These are phyloP conservation scores for Galagoides demidoff DNA, from an alignment of 2,797 vertebrate species.

Conservation along the genomic window DNA sequence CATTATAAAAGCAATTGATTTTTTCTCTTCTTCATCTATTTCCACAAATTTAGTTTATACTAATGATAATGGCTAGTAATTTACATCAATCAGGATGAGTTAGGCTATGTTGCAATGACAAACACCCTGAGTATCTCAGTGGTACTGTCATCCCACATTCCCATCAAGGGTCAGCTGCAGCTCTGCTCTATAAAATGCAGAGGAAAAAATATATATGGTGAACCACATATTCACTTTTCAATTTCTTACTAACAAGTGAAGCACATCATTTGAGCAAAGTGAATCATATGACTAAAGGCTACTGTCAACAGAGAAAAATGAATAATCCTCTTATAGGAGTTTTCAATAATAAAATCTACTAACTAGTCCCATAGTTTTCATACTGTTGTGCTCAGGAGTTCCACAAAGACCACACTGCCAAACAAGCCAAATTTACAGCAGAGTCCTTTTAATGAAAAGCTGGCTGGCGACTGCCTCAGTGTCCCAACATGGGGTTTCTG, in stretches of 20 bases:
- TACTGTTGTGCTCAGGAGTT: no score
- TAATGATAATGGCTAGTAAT: background rate
- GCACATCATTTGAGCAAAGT: slow-evolving; percentile 37
- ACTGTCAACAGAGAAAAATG: slow-evolving; percentile 23
- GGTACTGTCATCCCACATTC: background rate
- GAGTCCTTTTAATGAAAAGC: no score
- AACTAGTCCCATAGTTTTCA: background rate
- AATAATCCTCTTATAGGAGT: slow-evolving; percentile 47
- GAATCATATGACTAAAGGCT: slow-evolving; percentile 39
- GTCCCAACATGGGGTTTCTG: no score
- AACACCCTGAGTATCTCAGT: background rate
- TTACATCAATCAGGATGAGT: background rate
- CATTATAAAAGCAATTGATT: background rate
- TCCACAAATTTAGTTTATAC: slow-evolving; percentile 16
- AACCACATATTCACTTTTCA: slow-evolving; percentile 11
- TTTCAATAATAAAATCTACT: slow-evolving; percentile 63
- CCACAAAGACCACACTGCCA: no score
- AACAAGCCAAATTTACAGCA: no score
- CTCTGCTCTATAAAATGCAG: background rate
- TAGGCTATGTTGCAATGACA: background rate
- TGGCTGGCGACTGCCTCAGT: no score
- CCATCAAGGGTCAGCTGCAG: background rate
- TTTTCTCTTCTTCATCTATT: background rate
- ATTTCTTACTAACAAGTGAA: slow-evolving; percentile 31
- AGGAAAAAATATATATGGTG: background rate